A percentile compares a stretch with the other conserved stretches of the same genome.
phyloP scores from a whole-genome alignment of 2,797 vertebrate species.

The Diplodus sargus region DNA sequence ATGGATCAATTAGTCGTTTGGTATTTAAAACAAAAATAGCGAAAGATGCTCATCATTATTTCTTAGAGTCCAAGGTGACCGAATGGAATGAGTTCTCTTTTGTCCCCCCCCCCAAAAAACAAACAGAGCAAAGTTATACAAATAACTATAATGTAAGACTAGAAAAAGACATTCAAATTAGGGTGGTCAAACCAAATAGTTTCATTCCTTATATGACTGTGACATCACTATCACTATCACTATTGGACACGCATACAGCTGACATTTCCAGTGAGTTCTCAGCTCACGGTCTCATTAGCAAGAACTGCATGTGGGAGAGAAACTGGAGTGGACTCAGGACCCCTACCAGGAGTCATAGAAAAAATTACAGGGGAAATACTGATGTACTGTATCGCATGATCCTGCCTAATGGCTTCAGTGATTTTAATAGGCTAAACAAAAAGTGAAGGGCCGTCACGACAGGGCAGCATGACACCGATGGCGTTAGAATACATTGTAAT shows the following conservation, averaged over 20 bases:
- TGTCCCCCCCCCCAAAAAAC: neutral
- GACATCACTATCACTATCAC: no score
- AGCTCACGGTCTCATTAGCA: constrained; percentile 10
- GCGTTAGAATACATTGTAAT: constrained; percentile 58
- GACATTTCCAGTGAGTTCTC: constrained; percentile 5
- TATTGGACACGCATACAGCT: neutral
- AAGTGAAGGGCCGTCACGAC: constrained; percentile 32
- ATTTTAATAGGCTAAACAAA: constrained; percentile 55
- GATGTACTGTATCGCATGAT: constrained; percentile 26
- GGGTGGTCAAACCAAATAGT: neutral
- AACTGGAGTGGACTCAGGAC: constrained; percentile 24
- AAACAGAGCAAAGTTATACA: neutral
- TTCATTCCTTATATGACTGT: constrained; percentile 4
- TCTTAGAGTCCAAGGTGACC: no score
- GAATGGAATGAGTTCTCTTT: neutral
- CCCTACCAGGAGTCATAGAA: constrained; percentile 19
- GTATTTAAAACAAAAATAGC: neutral
- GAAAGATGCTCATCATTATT: neutral
- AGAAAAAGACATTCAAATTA: neutral
- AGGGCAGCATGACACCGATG: constrained; percentile 55
- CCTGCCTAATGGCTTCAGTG: constrained; percentile 35
- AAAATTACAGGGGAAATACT: constrained; percentile 25
- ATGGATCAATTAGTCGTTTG: neutral
- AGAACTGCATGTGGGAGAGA: constrained; percentile 32
- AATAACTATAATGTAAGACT: neutral